Percentiles rank a stretch among this genome's conserved stretches.
Evolutionary conservation across 2,888 invertebrate genomes (phyloP).

Genomic region (Microplitis deprimator): DNA sequence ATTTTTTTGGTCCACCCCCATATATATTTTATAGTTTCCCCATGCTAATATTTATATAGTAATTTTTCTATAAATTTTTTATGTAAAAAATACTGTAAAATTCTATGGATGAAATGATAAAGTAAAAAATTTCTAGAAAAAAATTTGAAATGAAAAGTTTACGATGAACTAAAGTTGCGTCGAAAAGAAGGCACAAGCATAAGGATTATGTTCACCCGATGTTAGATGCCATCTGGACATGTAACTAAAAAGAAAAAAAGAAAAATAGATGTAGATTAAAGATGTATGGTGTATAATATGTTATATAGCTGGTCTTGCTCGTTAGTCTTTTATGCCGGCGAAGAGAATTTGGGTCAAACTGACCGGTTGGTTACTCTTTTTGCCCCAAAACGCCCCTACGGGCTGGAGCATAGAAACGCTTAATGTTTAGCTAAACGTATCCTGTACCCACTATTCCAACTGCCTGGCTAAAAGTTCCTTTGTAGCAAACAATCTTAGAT

Average conservation of each 20-base stretch:
- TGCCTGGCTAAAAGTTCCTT: conserved; percentile 24
- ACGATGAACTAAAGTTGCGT: neutral
- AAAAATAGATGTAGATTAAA: neutral
- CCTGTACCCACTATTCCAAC: neutral
- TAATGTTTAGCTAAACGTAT: neutral
- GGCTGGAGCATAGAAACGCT: neutral
- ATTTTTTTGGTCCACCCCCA: no score
- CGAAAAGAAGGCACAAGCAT: neutral
- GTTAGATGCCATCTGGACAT: neutral
- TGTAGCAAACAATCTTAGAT: conserved; percentile 11
- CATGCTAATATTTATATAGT: no score
- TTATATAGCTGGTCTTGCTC: neutral
- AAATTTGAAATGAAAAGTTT: neutral
- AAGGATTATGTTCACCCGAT: neutral
- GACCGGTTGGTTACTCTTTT: conserved; percentile 8
- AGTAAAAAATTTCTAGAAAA: neutral
- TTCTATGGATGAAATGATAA: neutral
- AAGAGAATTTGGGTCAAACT: conserved; percentile 7
- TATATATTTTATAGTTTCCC: no score
- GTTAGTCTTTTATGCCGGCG: neutral
- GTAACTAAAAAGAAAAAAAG: neutral
- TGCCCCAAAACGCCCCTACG: neutral
- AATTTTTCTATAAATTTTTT: no score
- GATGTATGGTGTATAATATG: conserved; percentile 4
- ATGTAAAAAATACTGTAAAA: no score